phyloP scores from a whole-genome alignment of 53 echinoderm and acorn worm species.

The Henricia sp. region DNA sequence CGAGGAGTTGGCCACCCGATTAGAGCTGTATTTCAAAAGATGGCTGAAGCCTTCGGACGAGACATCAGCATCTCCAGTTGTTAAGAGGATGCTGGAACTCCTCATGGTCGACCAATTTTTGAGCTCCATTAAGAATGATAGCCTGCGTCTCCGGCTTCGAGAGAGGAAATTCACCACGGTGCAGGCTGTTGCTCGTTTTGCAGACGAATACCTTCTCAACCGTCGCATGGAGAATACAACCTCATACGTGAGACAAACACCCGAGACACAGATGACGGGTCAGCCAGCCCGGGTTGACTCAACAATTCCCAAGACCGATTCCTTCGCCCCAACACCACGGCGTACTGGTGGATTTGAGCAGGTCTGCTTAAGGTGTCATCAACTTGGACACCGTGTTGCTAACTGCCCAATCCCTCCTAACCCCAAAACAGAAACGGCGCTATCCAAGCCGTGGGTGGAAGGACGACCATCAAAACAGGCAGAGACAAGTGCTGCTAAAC shows the following conservation, averaged over 20 bases:
- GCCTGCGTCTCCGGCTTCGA: background rate
- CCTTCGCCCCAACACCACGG: background rate
- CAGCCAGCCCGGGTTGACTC: background rate
- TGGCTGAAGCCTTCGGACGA: constrained; percentile 19
- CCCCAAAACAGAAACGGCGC: too few species aligned
- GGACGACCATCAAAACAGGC: background rate
- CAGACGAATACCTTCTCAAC: constrained; percentile 12
- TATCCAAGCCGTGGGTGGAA: background rate
- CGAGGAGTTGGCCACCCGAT: constrained; percentile 14
- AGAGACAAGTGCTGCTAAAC: background rate
- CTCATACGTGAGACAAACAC: background rate
- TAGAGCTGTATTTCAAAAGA: background rate
- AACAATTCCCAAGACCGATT: background rate
- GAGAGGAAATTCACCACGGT: constrained; percentile 12
- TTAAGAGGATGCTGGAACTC: background rate
- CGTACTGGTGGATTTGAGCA: background rate
- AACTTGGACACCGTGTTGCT: background rate
- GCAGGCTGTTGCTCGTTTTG: background rate
- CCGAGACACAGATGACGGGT: background rate
- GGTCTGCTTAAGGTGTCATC: background rate
- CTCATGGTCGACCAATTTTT: constrained; percentile 14
- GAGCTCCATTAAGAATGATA: background rate
- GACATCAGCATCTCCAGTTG: background rate
- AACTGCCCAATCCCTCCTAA: too few species aligned
- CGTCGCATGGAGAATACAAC: background rate